Base-by-base conservation (phyloP, 2,888 invertebrate species). In the Oxyteleia sp. region DNA sequence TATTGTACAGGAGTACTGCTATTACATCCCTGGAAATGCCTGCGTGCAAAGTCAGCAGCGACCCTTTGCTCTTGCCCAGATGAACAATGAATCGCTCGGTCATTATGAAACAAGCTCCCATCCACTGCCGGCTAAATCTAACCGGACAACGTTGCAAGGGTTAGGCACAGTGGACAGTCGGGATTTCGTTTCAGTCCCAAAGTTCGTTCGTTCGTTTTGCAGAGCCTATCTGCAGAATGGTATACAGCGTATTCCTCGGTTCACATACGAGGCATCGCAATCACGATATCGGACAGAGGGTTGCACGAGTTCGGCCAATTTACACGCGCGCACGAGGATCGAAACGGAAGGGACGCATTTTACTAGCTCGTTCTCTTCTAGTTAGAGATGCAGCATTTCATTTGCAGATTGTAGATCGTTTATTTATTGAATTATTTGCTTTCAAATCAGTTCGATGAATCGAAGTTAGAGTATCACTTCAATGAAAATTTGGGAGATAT, bases 51-150 rank as follows among this genome's bases (percentile, higher is more conserved):
- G 83, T 75, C 79, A 66, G 69, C 64, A 53, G 64, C 75, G 53
- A 79, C 74, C 75, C 74, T 64, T 74, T 64, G 41, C 68, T 55
- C 72, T 61, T 69, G 76, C 72, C 26, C 74, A 75, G 80, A 85
- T 84, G 89, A 86, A 89, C 89, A 88, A 89, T 87, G 85, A 82
- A 61, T 64, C 79, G 38, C 80, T 76, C 82, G 85, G 88, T 91
- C 90, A 90, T 91, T 92, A 92, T 88, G 88, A 88, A 90, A 86
- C 84, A 88, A 89, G 87, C 90, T 86, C 86, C n/a, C 87, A 84
- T 86, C 87, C 85, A 86, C 81, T 85, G 84, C 84, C 75, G 88
- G 87, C 88, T 87, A 89, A 92, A 92, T 92, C 88, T 91, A 91
- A 92, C 91, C 89, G 87, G 88, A 89, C 89, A 88, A 87, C 89